Base-by-base conservation (phyloP, 1,140 invertebrate species). In the Copidosoma floridanum region DNA sequence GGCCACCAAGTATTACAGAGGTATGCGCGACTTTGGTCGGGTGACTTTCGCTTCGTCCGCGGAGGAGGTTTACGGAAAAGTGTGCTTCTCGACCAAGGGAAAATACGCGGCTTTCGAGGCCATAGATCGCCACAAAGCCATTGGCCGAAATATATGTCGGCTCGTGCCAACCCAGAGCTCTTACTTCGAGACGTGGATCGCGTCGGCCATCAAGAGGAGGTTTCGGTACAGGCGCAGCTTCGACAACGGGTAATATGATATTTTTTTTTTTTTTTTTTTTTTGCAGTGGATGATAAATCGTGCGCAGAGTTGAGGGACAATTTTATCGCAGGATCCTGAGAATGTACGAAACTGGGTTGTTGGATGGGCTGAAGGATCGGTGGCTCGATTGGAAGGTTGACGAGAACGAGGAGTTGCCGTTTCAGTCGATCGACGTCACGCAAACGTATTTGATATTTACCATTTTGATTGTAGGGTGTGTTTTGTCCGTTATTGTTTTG, bases 401-500 rank as follows among this genome's bases (percentile, higher is more conserved):
- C 0, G 29, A 64, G 11, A 37, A 16, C 7, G 11, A 57, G 0
- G 20, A 41, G 2, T 14, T 12, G 18, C 14, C n/a, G 8, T 32
- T 32, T 50, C 57, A 65, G 10, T 57, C 32, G 12, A 65, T 71
- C 14, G 62, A 62, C 10, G 51, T 71, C 0, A 0, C 35, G 2
- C 70, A 71, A 62, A 60, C 68, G 0, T 41, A 67, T n/a, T 8
- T 71, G 2, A 68, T 70, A 38, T 66, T 69, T 27, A n/a, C 54
- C 0, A 51, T 70, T 26, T 10, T 60, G 0, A 35, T 26, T 16
- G 16, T 35, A 10, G 69, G 69, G 21, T 1, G 26, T 14, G 2
- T 57, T 4, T 6, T 47, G 12, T 65, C 69, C 8, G 11, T 67
- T 12, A 3, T 54, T 6, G 55, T 70, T 44, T 44, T 68, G 0